Base-by-base conservation (phyloP, 2,797 vertebrate species). In the Hemibagrus guttatus region DNA sequence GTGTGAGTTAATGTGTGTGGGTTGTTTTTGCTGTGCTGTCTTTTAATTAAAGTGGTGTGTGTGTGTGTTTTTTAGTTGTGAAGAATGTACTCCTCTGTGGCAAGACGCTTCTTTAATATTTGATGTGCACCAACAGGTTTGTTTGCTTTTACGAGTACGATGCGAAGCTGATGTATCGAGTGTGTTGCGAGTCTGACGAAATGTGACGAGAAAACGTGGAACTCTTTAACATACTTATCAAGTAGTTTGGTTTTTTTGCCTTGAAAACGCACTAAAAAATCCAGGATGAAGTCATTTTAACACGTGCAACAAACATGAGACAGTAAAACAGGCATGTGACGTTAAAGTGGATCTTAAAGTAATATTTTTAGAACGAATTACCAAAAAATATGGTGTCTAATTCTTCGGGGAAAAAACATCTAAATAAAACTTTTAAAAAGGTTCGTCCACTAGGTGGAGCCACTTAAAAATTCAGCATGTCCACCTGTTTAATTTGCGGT, bases 1-100 rank as follows among this genome's bases (percentile, higher is more conserved):
- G 80, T 64, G 86, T 54, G 74, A 39, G 35, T 39, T 39, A 39
- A 39, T 54, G 74, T 85, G 85, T 79, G 64, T 23, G 76, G 42
- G n/a, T 81, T 59, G 49, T 83, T 75, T 88, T 83, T 87, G 86
- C 59, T 90, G 85, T 85, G 71, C 71, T 87, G 89, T 90, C 74
- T 61, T 92, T 92, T 91, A 91, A 92, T 93, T 91, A 92, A 89
- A 89, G 84, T 91, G 31, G 83, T 54, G 28, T 84, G 83, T 88
- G 49, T n/a, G 81, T 83, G 56, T 66, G 71, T 26, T 59, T 35
- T 87, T 80, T 81, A 58, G 87, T 64, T 86, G 84, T 89, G 85
- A 90, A 88, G 86, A 91, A 91, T 88, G 76, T 26, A 89, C 84
- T 81, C 66, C 76, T 75, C 66, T 87, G 72, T 89, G 86, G 87